These are phyloP conservation scores for Aplochiton taeniatus DNA, from an alignment of 2,797 vertebrate species.

Conservation along the genomic window DNA sequence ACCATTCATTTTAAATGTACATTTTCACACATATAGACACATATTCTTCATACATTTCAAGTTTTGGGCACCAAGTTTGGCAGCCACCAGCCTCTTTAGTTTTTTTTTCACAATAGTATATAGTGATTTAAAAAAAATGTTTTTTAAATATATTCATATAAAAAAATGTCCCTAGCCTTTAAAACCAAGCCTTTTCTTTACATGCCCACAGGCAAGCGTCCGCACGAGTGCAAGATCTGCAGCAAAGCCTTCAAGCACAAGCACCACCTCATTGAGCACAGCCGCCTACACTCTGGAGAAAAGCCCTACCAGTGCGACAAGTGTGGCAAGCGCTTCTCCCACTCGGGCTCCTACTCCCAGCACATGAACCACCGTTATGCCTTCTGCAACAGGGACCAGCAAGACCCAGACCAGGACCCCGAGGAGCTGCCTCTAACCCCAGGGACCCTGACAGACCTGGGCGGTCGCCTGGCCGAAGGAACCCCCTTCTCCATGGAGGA, in stretches of 20 bases:
- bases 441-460: constrained; percentile 19
- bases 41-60: too few relatives aligned
- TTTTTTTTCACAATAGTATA: too few relatives aligned
- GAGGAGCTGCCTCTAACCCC: constrained; percentile 67
- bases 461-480: constrained; percentile 41
- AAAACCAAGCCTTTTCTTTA: not conserved
- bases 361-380: constrained; percentile 88
- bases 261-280: constrained; percentile 84
- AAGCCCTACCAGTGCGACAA: constrained; percentile 86
- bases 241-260: constrained; percentile 87
- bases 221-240: constrained; percentile 82
- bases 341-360: constrained; percentile 86
- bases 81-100: too few relatives aligned
- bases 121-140: not conserved
- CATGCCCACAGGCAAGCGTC: constrained; percentile 74
- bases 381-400: constrained; percentile 79
- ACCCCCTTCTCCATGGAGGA: constrained; percentile 61
- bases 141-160: not conserved
- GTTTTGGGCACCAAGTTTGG: too few relatives aligned
- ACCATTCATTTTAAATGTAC: constrained; percentile 3
- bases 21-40: too few relatives aligned
- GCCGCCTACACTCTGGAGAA: constrained; percentile 83
- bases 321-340: constrained; percentile 85
- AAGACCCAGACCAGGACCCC: constrained; percentile 59
- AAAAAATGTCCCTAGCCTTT: too few relatives aligned